Evolutionary conservation across 2,113 vertebrate species (phyloP), one percentile per base, ranked within the genome.

Genomic region (Jaculus jaculus): DNA sequence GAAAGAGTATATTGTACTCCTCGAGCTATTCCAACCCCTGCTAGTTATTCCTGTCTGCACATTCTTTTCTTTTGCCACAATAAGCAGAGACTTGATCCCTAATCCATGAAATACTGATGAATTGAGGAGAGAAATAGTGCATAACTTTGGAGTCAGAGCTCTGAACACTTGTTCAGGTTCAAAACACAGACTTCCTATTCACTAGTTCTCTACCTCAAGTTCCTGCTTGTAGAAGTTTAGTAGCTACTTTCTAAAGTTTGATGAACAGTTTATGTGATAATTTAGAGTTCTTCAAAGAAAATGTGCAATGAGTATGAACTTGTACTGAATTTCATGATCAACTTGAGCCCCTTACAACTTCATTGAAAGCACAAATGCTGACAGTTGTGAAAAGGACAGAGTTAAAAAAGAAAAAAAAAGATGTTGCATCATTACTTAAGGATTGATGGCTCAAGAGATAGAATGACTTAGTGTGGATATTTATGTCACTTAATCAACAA

Each of bases 341-440:
- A 51, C 58, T 72, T 91, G 80, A 54, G 83, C 63, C 77, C 54
- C 72, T 47, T 81, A 84, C 28, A 65, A 80, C 42, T 79, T 91
- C 63, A 54, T 58, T 42, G 32, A 13, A 75, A 93, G n/a, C 54
- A 42, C 58, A 77, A 75, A 87, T 42, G 61, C 65, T 58, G 84
- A 54, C 61, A 89, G 66, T 69, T 68, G 23, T 84, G 37, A 75
- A 32, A 86, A 92, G 47, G 72, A 69, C 68, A 54, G 65, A 51
- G 51, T 51, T 51, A n/a, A n/a, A n/a, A n/a, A n/a, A n/a, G n/a
- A n/a, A n/a, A n/a, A n/a, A n/a, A n/a, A n/a, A n/a, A n/a, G n/a
- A n/a, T n/a, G n/a, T n/a, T n/a, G n/a, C n/a, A n/a, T n/a, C n/a
- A n/a, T n/a, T 39, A 24, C 30, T 80, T 79, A 51, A 58, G 28